Evolutionary conservation across 2,888 invertebrate genomes (phyloP), one percentile per base, ranked within the genome.

Genomic region (Rhamphomyia laevipes): DNA sequence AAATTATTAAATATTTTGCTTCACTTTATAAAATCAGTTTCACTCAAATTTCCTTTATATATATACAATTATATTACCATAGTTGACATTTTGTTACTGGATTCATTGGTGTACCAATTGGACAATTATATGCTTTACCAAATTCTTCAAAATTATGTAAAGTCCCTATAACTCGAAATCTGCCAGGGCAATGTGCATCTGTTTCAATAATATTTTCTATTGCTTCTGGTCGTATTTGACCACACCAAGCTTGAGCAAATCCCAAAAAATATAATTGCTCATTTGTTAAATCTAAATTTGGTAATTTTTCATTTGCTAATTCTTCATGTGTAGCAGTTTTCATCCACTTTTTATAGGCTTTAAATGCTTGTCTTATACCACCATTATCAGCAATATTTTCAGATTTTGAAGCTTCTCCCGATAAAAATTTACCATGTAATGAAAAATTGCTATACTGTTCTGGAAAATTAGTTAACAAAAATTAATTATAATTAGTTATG

Each of bases 291-390:
- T 55, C 48, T 6, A 57, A 38, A 4, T 51, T 53, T 1, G 58
- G 57, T 44, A 58, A 51, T 5, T 38, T 46, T 48, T 59, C 56
- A 9, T 62, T 61, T 21, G 51, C 40, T 0, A 69, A 73, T 13
- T 53, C 50, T 2, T 68, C 71, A 2, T 76, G 68, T 0, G 81
- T 80, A 61, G 87, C 76, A 13, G 72, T 66, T 38, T 68, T 65
- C 12, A 86, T 71, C 59, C 57, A 59, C n/a, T 53, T 57, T 3
- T 46, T 51, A 46, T 58, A 59, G 4, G 55, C 55, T 3, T 47
- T 51, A 33, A 56, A 60, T 1, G 57, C 55, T 40, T 55, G 56
- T 6, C 56, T 55, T 30, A 59, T 35, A 1, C 57, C 60, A 16
- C 56, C 56, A 43, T 58, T 56, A 47, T 59, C 59, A 15, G 58